Base-by-base conservation (phyloP, 2,113 vertebrate genomes). In the Crotalus tigris region DNA sequence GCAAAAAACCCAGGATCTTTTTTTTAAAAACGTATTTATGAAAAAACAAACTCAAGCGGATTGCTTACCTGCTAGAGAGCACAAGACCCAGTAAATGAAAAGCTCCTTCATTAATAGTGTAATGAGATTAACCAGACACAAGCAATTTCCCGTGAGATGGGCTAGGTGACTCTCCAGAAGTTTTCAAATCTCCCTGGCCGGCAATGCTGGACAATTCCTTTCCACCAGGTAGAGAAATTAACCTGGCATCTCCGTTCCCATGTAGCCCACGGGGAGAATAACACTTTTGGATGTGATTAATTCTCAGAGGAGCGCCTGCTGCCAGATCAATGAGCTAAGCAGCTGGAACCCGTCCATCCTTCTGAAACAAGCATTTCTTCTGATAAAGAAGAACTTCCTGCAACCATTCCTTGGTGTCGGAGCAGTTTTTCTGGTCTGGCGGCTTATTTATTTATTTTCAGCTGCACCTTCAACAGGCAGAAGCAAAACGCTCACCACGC, bases 1-100 rank as follows among this genome's bases (percentile, higher is more conserved):
- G 7, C 29, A 26, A 53, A 64, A 2, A 29, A 64, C 7, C 33
- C 3, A 49, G 15, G 75, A 29, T 7, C 7, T 59, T 88, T n/a
- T 55, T 53, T 23, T 10, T 13, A 44, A 26, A 90, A 26, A 90
- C 4, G 12, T 33, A 19, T 81, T 39, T 21, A 39, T 39, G 8
- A 4, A 51, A 87, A 87, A 54, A n/a, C 13, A 24, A n/a, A 17
- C 33, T 81, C 15, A 1, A 29, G n/a, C 0, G 13, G 51, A 9
- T 90, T 17, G 97, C 98, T 98, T 91, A 98, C 98, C 98, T 0
- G 95, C 46, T 94, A 96, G 96, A 46, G 96, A 95, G 93, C 96
- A 96, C 1, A 69, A 92, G 1, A 92, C 92, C 94, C 96, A 94
- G 93, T 96, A 23, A 91, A 93, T 8, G 94, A 97, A 96, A 5